Base-by-base conservation (phyloP, 2,113 vertebrate genomes). In the Sphaerodactylus townsendi region DNA sequence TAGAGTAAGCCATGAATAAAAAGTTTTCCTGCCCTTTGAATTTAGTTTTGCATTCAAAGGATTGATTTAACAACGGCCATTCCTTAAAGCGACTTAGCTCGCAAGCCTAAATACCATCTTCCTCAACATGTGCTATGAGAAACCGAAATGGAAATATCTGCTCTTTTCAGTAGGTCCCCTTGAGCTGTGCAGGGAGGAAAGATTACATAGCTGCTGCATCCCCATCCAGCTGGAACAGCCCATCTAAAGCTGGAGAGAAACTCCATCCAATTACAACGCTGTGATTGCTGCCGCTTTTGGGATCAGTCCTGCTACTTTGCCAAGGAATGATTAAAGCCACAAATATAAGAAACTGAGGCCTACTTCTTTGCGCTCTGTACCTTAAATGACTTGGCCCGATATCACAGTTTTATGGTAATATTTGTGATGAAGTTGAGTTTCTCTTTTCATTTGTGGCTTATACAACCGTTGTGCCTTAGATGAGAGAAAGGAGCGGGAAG, bases 311-410 rank as follows among this genome's bases (percentile, higher is more conserved):
- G 10, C 9, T 86, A 3, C 48, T 85, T 89, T 85, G 80, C 48
- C 68, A 77, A 23, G 77, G 74, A 64, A n/a, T 80, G 85, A 83
- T 77, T 80, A 83, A 4, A 37, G 81, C 6, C 74, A 75, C 85
- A 84, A 64, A 74, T 64, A 50, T 2, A 15, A 10, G 11, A 71
- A 84, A 84, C 85, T 89, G 83, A 81, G 25, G 66, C 69, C 35
- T 89, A 5, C 53, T 82, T 62, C 83, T n/a, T 64, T 80, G 21
- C 81, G 39, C 50, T 25, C 79, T 86, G 39, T 1, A 14, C 90
- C 77, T 91, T 81, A 86, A 93, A 76, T 14, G 35, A 48, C 81
- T 93, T 92, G 86, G 90, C 56, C 75, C n/a, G 0, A 89, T 85
- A 90, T 86, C 75, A 84, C 86, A 90, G 83, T 11, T 65, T 87